Percentiles rank a stretch among this genome's conserved stretches.
These are phyloP conservation scores for Cantharis flavilabris DNA, from an alignment of 2,888 invertebrate genomes.

Conservation along the genomic window DNA sequence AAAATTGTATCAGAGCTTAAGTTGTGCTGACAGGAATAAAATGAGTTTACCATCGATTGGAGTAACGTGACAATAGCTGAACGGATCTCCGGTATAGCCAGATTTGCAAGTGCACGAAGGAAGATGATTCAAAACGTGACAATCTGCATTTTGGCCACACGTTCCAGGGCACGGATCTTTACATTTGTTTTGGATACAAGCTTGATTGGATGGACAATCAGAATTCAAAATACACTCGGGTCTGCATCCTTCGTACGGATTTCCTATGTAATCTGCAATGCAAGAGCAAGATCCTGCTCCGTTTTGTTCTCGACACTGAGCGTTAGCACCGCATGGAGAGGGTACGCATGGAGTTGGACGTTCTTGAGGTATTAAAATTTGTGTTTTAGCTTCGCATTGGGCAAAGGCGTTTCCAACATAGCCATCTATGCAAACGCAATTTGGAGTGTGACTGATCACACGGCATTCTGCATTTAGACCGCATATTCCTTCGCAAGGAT, in stretches of 20 bases:
- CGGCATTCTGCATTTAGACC: slow-evolving; percentile 72
- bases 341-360: slow-evolving; percentile 63
- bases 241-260: slow-evolving; percentile 77
- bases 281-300: slow-evolving; percentile 73
- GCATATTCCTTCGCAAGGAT: slow-evolving; percentile 74
- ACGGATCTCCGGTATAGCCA: slow-evolving; percentile 79
- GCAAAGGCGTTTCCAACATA: slow-evolving; percentile 68
- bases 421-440: slow-evolving; percentile 65
- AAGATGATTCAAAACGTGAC: slow-evolving; percentile 74
- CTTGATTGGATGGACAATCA: slow-evolving; percentile 72
- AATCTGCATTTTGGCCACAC: slow-evolving; percentile 74
- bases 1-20: slow-evolving; percentile 7
- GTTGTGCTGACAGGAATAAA: background rate
- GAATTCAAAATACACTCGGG: slow-evolving; percentile 76
- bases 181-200: slow-evolving; percentile 75
- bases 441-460: slow-evolving; percentile 72
- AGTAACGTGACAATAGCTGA: slow-evolving; percentile 62
- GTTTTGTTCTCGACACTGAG: slow-evolving; percentile 68
- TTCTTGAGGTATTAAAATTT: slow-evolving; percentile 34
- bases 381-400: slow-evolving; percentile 16
- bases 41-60: slow-evolving; percentile 54
- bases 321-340: slow-evolving; percentile 70
- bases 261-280: slow-evolving; percentile 71
- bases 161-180: slow-evolving; percentile 78
- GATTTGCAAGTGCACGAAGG: slow-evolving; percentile 71